Evolutionary conservation across 1,140 invertebrate genomes (phyloP).

Genomic region (Mycetomoellerius zeteki): DNA sequence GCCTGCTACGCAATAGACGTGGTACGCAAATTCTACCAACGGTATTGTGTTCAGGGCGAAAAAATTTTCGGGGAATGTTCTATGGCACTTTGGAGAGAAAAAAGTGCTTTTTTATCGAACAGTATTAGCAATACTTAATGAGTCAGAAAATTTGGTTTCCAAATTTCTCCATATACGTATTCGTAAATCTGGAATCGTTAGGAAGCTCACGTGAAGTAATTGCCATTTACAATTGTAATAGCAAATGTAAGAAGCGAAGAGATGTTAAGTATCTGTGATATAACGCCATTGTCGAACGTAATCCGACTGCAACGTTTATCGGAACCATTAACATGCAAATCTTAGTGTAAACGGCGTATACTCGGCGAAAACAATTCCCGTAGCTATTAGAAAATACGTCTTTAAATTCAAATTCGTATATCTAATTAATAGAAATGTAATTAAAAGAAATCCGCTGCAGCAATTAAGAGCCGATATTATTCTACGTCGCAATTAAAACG

Average conservation of each 20-base stretch:
- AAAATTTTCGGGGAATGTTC: too few species aligned
- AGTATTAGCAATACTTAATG: not conserved
- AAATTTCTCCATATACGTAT: not conserved
- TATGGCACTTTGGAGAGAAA: too few species aligned
- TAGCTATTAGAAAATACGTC: slow-evolving; percentile 13
- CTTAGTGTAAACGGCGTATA: not conserved
- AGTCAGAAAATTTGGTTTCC: slow-evolving; percentile 1
- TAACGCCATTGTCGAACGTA: slow-evolving; percentile 45
- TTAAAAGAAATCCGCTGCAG: slow-evolving; percentile 44
- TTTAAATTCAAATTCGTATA: slow-evolving; percentile 32
- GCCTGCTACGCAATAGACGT: too few species aligned
- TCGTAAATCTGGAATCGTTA: slow-evolving; percentile 3
- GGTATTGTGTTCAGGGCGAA: too few species aligned
- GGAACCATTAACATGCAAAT: slow-evolving; percentile 54
- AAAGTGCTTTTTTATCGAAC: too few species aligned
- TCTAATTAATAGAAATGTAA: slow-evolving; percentile 51
- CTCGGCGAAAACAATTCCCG: slow-evolving; percentile 27
- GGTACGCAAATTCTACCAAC: too few species aligned
- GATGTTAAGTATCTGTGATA: slow-evolving; percentile 50
- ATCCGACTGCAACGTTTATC: slow-evolving; percentile 49
- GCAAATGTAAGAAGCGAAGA: slow-evolving; percentile 24
- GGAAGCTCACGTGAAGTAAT: slow-evolving; percentile 35
- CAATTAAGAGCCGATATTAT: not conserved
- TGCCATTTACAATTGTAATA: slow-evolving; percentile 43
- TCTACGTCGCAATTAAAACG: slow-evolving; percentile 52